phyloP scores from a whole-genome alignment of 2,797 vertebrate genomes.

The Threskiornis aethiopicus region DNA sequence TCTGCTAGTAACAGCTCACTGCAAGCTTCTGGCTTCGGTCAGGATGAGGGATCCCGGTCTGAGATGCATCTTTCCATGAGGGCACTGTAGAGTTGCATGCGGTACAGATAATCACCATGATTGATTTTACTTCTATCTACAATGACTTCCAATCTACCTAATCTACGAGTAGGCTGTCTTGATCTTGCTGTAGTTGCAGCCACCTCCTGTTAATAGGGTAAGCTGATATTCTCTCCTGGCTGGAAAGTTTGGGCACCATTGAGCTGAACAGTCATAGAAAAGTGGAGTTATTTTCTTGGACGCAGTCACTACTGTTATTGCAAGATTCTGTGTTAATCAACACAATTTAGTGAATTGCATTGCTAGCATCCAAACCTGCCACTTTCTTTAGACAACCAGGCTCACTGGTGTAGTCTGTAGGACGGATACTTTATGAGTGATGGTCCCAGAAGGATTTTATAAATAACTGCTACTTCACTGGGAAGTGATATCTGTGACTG shows the following conservation, averaged over 20 bases:
- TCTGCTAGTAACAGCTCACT: background rate
- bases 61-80: accelerated
- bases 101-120: accelerated
- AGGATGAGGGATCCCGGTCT: background rate
- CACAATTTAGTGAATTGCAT: background rate
- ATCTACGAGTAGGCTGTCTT: accelerated
- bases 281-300: background rate
- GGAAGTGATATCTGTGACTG: background rate
- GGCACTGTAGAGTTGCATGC: accelerated
- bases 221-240: background rate
- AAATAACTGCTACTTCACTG: background rate
- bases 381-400: background rate
- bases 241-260: background rate
- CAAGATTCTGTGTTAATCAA: background rate
- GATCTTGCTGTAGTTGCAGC: background rate
- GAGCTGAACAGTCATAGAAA: background rate
- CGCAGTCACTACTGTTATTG: background rate
- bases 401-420: background rate
- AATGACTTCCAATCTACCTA: background rate
- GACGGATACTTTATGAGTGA: accelerated
- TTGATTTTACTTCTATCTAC: background rate
- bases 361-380: background rate
- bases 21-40: background rate
- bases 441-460: background rate
- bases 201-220: background rate